Conservation (phyloP, 2,113 vertebrate species). For the Nerophis lumbriciformis region DNA sequence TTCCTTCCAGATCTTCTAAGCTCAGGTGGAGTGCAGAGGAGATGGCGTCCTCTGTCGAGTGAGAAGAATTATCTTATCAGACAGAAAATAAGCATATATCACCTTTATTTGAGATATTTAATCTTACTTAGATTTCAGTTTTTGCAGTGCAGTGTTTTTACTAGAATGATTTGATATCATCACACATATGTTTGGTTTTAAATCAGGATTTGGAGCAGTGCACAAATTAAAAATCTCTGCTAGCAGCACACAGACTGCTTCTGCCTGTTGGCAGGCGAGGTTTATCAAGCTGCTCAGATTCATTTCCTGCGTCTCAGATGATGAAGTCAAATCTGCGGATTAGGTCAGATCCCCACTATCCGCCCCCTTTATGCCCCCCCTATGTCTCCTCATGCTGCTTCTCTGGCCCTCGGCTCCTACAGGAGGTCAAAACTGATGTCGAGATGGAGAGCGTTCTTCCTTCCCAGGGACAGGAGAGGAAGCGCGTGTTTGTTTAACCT, state of each 20-base stretch:
- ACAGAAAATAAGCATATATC: no score
- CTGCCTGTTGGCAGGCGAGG: not conserved
- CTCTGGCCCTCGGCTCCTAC: not conserved
- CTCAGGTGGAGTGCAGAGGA: no score
- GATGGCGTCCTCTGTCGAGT: no score
- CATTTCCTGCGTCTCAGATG: slow-evolving; percentile 43
- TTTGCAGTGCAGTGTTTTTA: no score
- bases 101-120: no score
- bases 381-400: not conserved
- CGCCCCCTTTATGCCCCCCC: not conserved
- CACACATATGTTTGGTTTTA: not conserved
- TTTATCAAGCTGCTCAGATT: slow-evolving; percentile 31
- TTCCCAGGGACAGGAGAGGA: slow-evolving; percentile 12
- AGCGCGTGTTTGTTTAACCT: slow-evolving; percentile 27
- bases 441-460: not conserved
- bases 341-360: slow-evolving; percentile 25
- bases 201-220: not conserved
- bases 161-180: not conserved
- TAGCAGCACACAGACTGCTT: not conserved
- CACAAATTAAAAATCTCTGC: not conserved
- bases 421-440: slow-evolving; percentile 10
- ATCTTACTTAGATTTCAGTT: no score
- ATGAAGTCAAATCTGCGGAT: slow-evolving; percentile 52
- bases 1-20: no score
- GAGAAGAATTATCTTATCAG: no score